A percentile compares a stretch with the other conserved stretches of the same genome.
phyloP scores from a whole-genome alignment of 2,113 vertebrate genomes.

The Plestiodon gilberti region DNA sequence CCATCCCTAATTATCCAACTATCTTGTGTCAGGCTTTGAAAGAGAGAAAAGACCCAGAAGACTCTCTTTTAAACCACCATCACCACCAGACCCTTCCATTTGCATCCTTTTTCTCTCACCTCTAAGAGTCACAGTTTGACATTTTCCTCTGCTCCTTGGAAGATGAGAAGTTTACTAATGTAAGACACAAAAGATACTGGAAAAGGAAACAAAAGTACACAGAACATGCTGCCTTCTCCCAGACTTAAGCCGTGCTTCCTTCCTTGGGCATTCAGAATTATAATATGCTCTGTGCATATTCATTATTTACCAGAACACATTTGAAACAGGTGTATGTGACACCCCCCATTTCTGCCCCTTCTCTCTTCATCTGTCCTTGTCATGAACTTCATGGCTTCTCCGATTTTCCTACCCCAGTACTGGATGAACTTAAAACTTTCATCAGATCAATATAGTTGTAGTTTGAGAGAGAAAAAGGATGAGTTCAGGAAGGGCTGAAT shows the following conservation, averaged over 20 bases:
- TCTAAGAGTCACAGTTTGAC: not conserved
- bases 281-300: not conserved
- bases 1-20: not conserved
- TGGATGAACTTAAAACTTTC: not conserved
- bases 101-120: not conserved
- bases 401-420: not conserved
- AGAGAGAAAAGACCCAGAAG: not conserved
- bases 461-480: not conserved
- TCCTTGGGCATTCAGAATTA: not conserved
- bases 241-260: not conserved
- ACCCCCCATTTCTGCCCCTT: not conserved
- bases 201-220: not conserved
- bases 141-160: not conserved
- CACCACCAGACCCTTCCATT: not conserved
- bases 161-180: not conserved
- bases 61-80: not conserved
- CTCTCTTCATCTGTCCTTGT: not conserved
- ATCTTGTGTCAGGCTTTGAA: not conserved
- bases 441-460: not conserved
- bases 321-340: not conserved
- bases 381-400: not conserved
- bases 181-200: too few relatives aligned
- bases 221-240: not conserved
- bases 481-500: not conserved
- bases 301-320: not conserved